Conservation (phyloP, 2,797 vertebrate genomes). For the Champsocephalus gunnari region DNA sequence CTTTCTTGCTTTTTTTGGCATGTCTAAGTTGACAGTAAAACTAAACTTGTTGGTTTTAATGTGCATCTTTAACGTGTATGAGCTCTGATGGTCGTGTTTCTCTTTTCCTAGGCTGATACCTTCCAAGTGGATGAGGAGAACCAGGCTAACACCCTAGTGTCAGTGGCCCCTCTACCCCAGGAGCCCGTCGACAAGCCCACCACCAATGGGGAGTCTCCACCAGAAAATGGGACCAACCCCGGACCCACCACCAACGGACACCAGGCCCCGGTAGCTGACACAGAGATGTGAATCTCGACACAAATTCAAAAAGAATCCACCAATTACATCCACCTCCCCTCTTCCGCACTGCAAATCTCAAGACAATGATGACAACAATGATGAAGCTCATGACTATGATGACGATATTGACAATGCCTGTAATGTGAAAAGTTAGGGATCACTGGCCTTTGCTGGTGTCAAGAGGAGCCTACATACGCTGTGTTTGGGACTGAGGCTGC, state of each 20-base stretch:
- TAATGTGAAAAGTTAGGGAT: conserved; percentile 80
- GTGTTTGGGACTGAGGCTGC: conserved; percentile 43
- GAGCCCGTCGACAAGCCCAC: conserved; percentile 89
- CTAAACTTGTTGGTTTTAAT: neutral
- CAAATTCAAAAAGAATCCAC: conserved; percentile 31
- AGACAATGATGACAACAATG: conserved; percentile 20
- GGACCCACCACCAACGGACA: conserved; percentile 88
- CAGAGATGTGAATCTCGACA: conserved; percentile 87
- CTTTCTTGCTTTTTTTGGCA: conserved; percentile 17
- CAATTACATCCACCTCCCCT: neutral
- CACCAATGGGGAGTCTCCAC: conserved; percentile 87
- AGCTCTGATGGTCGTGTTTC: neutral
- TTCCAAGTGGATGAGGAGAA: conserved; percentile 91
- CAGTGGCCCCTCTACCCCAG: conserved; percentile 84
- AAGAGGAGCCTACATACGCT: conserved; percentile 29
- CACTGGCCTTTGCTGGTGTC: conserved; percentile 46
- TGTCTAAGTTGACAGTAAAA: conserved; percentile 34
- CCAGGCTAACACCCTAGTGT: conserved; percentile 92
- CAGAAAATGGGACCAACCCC: conserved; percentile 88
- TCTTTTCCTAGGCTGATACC: conserved; percentile 87
- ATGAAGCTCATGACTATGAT: conserved; percentile 39
- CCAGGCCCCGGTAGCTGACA: conserved; percentile 86
- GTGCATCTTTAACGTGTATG: neutral
- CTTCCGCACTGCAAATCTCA: conserved; percentile 16
- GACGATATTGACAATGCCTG: conserved; percentile 65